A percentile compares a stretch with the other conserved stretches of the same genome.
These are phyloP conservation scores for Aldabrachelys gigantea DNA, from an alignment of 2,113 vertebrate genomes.

Conservation along the genomic window DNA sequence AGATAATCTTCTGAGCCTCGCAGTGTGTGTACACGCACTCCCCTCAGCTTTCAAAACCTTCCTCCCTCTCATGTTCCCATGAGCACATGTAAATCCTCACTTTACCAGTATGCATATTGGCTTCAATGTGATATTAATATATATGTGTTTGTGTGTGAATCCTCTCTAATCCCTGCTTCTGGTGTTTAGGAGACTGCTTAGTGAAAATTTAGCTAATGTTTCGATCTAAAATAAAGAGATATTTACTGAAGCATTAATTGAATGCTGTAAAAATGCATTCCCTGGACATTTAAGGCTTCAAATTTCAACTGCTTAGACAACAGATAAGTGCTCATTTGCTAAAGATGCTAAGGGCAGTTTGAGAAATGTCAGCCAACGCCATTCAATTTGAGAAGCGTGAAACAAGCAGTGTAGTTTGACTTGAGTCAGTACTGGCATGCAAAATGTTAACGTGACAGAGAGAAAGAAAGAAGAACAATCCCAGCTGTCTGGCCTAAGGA, in stretches of 20 bases:
- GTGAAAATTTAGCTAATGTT: background rate
- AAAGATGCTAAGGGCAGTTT: background rate
- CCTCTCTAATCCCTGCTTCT: background rate
- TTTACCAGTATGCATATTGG: background rate
- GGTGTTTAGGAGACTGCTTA: background rate
- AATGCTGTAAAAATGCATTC: conserved; percentile 20
- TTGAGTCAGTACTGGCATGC: background rate
- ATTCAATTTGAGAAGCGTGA: background rate
- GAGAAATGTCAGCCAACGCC: background rate
- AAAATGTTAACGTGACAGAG: conserved; percentile 26
- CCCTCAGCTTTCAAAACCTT: fast-evolving
- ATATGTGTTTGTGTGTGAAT: background rate
- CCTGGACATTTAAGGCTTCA: background rate
- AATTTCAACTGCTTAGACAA: background rate
- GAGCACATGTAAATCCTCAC: fast-evolving
- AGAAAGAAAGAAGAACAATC: background rate
- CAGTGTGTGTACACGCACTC: fast-evolving
- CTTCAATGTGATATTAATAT: background rate
- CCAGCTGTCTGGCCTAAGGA: background rate
- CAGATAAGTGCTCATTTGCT: background rate
- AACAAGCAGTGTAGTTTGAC: conserved; percentile 27
- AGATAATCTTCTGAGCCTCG: background rate
- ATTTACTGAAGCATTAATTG: background rate
- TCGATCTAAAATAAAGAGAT: background rate
- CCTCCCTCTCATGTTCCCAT: fast-evolving